Conservation (phyloP, 2,888 invertebrate species). For the Sphaerophoria taeniata region DNA sequence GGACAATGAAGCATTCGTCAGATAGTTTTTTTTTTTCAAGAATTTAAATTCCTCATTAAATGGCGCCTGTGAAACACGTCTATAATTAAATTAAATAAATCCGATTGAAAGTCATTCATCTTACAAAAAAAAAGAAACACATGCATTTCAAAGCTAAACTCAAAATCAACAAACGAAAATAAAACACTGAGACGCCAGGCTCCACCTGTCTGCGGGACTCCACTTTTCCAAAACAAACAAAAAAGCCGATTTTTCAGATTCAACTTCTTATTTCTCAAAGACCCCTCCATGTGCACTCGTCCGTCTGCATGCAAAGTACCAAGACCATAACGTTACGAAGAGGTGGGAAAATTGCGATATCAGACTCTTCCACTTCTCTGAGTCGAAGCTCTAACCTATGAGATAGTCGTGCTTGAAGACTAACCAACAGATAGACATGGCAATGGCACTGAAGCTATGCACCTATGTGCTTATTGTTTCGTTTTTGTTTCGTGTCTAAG, state of each 20-base stretch:
- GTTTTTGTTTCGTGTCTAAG: constrained; percentile 64
- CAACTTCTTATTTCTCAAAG: constrained; percentile 8
- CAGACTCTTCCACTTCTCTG: constrained; percentile 34
- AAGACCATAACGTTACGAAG: neutral
- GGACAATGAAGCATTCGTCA: neutral
- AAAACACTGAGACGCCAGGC: constrained; percentile 20
- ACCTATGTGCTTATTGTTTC: constrained; percentile 22
- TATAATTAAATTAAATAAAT: neutral
- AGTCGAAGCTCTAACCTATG: constrained; percentile 51
- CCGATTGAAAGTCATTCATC: constrained; percentile 3
- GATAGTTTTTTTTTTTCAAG: neutral
- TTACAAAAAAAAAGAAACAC: neutral
- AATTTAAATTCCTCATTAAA: neutral
- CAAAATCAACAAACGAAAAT: neutral
- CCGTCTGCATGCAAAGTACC: constrained; percentile 7
- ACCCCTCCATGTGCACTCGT: constrained; percentile 18
- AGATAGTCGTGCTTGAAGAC: constrained; percentile 60
- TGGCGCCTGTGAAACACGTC: constrained; percentile 16
- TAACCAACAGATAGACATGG: constrained; percentile 46
- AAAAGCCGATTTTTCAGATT: constrained; percentile 7
- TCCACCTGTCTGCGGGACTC: constrained; percentile 34
- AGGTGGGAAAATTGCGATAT: constrained; percentile 59
- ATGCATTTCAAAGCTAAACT: constrained; percentile 1
- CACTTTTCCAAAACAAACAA: constrained; percentile 14
- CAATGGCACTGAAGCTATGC: constrained; percentile 48